A percentile compares a stretch with the other conserved stretches of the same genome.
Conservation (phyloP, 2,797 vertebrate species). For the Cryptoprocta ferox region DNA sequence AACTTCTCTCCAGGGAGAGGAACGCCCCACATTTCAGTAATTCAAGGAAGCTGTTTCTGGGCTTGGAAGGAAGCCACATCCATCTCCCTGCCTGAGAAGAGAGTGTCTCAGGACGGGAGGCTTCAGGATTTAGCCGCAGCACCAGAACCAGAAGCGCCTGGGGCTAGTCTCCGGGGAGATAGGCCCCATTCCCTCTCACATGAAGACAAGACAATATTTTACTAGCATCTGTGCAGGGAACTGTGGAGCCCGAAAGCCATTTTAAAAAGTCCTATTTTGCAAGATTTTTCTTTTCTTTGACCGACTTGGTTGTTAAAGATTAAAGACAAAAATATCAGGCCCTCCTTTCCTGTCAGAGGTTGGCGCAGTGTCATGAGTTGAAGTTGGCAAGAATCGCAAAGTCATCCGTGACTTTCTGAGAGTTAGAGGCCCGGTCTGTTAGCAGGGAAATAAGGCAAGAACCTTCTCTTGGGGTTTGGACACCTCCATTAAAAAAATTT, state of each 20-base stretch:
- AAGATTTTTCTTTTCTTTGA: slow-evolving; percentile 32
- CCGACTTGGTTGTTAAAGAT: slow-evolving; percentile 34
- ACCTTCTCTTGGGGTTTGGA: neutral
- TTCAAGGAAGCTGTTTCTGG: neutral
- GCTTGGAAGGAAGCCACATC: neutral
- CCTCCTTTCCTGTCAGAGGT: neutral
- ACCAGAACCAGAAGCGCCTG: neutral
- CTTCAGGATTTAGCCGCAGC: neutral
- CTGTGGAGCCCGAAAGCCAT: neutral
- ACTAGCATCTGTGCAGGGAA: neutral
- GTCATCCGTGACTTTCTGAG: neutral
- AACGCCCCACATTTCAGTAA: neutral
- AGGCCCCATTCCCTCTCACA: neutral
- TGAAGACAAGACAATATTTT: neutral
- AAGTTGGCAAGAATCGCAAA: neutral
- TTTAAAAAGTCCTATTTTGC: neutral
- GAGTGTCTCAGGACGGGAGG: neutral
- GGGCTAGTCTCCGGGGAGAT: neutral
- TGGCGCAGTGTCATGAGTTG: neutral
- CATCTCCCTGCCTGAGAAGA: neutral
- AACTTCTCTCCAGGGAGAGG: slow-evolving; percentile 4
- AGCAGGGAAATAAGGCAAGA: neutral
- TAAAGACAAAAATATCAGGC: neutral
- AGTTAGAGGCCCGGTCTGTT: neutral
- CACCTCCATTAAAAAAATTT: too few species aligned